Evolutionary conservation across 64 coral and sea anemone genomes (phyloP).

Genomic region (Pocillopora damicornis): DNA sequence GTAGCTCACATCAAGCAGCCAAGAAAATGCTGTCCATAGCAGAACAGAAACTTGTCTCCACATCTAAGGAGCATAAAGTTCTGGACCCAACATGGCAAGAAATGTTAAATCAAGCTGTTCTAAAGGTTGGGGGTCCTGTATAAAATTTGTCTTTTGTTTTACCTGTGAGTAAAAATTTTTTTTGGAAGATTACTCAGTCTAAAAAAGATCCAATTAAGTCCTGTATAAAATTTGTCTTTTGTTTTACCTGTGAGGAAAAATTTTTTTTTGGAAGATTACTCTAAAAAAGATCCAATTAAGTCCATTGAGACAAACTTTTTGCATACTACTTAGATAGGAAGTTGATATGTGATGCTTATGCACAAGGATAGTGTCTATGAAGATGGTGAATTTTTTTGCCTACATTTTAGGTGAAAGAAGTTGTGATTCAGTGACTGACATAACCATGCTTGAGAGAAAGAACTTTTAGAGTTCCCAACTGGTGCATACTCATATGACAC

Average conservation of each 20-base stretch:
- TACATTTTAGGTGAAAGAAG: too few relatives aligned
- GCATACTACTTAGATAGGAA: too few relatives aligned
- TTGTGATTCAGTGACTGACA: too few relatives aligned
- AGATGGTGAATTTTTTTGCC: too few relatives aligned
- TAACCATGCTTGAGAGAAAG: too few relatives aligned
- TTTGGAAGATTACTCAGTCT: not conserved
- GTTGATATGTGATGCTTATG: too few relatives aligned
- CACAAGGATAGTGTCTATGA: too few relatives aligned
- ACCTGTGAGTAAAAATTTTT: not conserved
- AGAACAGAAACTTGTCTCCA: constrained; percentile 77
- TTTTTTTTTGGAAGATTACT: not conserved
- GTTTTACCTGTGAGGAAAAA: not conserved
- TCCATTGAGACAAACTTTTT: too few relatives aligned
- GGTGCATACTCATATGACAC: too few relatives aligned
- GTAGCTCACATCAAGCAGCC: constrained; percentile 61
- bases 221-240: not conserved
- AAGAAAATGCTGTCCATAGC: constrained; percentile 72
- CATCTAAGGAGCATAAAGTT: constrained; percentile 75
- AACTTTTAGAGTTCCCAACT: too few relatives aligned
- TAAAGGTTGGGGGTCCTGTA: constrained; percentile 40
- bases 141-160: not conserved
- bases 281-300: too few relatives aligned
- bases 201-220: too few relatives aligned
- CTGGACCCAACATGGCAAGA: constrained; percentile 83
- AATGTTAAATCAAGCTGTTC: constrained; percentile 81